Percentiles rank a stretch among this genome's conserved stretches.
These are phyloP conservation scores for Agapornis canus DNA, from an alignment of 2,797 vertebrate genomes.

Conservation along the genomic window DNA sequence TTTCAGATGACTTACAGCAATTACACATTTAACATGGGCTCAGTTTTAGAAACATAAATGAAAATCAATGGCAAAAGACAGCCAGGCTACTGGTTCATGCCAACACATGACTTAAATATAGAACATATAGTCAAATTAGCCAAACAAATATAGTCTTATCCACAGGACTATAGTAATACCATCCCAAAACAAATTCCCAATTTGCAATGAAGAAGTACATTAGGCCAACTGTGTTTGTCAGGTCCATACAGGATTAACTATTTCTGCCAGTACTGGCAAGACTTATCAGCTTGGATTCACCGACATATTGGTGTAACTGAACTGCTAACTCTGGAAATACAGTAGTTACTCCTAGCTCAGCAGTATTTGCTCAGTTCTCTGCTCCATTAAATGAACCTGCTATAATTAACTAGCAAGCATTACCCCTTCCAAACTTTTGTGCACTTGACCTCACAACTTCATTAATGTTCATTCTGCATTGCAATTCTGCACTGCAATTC, in stretches of 20 bases:
- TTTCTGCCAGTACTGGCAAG: not conserved
- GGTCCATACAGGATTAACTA: not conserved
- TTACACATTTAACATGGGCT: not conserved
- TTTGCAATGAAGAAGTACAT: not conserved
- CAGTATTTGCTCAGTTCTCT: not conserved
- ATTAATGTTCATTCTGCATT: not conserved
- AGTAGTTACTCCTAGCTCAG: not conserved
- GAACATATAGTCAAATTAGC: not conserved
- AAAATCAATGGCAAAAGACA: not conserved
- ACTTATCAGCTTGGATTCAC: not conserved
- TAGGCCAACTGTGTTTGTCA: not conserved
- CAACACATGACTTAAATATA: not conserved
- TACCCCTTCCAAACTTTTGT: not conserved
- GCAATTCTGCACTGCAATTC: not conserved
- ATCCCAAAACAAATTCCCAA: not conserved
- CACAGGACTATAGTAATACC: not conserved
- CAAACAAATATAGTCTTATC: not conserved
- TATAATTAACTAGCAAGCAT: not conserved
- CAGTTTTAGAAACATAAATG: not conserved
- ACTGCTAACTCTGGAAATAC: not conserved
- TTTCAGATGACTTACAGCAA: not conserved
- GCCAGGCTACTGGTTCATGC: accelerated
- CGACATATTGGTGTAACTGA: not conserved
- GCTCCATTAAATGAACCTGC: not conserved
- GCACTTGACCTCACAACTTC: not conserved